These are phyloP conservation scores for Rutpela maculata DNA, from an alignment of 2,888 invertebrate species.

Conservation along the genomic window DNA sequence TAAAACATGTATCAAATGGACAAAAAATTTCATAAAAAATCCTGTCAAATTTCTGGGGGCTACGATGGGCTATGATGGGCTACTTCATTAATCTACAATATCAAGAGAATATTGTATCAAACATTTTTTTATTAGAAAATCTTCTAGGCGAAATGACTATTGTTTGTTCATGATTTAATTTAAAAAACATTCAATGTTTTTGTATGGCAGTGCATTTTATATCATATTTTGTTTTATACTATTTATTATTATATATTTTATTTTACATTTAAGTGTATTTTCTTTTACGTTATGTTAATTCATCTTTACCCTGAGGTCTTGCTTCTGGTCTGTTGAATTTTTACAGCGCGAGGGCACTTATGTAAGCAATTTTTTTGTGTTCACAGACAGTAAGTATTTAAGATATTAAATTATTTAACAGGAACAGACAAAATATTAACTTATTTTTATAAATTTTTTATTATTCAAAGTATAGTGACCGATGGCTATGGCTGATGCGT, in stretches of 20 bases:
- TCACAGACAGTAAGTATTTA: conserved; percentile 40
- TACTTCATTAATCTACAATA: too few relatives aligned
- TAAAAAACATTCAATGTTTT: neutral
- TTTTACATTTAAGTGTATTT: neutral
- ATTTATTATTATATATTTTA: neutral
- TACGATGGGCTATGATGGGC: too few relatives aligned
- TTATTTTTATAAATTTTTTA: conserved; percentile 3
- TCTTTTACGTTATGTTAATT: neutral
- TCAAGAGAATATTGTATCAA: too few relatives aligned
- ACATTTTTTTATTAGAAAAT: too few relatives aligned
- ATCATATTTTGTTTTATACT: neutral
- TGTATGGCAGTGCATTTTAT: neutral
- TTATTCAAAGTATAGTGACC: neutral
- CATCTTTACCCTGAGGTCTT: neutral
- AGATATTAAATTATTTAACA: neutral
- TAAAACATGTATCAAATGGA: too few relatives aligned
- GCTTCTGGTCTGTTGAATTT: neutral
- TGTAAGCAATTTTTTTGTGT: conserved; percentile 36
- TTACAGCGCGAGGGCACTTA: neutral
- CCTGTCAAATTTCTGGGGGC: too few relatives aligned
- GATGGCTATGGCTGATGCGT: neutral
- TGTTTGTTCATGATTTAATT: too few relatives aligned
- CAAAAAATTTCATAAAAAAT: too few relatives aligned
- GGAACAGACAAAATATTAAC: neutral
- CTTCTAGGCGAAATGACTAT: too few relatives aligned